Percentiles rank a stretch among this genome's conserved stretches.
phyloP scores from a whole-genome alignment of 2,888 invertebrate species.

The Dendrolimus houi region DNA sequence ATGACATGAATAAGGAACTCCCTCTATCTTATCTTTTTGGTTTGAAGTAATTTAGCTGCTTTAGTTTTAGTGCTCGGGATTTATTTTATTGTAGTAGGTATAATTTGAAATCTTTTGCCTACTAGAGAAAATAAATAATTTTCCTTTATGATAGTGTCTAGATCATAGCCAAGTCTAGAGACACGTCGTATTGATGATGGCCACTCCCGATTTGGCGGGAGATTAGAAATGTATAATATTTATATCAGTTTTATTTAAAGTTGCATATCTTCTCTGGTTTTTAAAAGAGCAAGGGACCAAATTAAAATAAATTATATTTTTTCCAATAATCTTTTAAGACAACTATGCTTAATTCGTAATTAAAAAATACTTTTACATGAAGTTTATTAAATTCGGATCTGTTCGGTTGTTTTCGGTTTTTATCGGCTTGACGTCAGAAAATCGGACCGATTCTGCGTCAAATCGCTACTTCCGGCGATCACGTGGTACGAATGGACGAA shows the following conservation, averaged over 20 bases:
- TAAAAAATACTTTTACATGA: conserved; percentile 27
- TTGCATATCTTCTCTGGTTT: neutral
- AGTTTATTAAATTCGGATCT: conserved; percentile 32
- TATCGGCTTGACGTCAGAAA: conserved; percentile 69
- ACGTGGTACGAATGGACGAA: conserved; percentile 66
- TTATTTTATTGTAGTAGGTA: too few relatives aligned
- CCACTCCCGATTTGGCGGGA: conserved; percentile 69
- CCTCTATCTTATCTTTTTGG: too few relatives aligned
- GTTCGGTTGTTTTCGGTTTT: conserved; percentile 46
- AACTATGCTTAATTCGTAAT: neutral
- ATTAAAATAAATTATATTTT: neutral
- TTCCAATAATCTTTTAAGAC: neutral
- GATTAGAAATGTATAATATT: conserved; percentile 32
- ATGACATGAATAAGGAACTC: too few relatives aligned
- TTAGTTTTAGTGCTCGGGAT: too few relatives aligned
- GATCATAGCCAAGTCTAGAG: conserved; percentile 45
- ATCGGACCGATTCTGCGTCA: conserved; percentile 63
- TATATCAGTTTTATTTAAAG: conserved; percentile 6
- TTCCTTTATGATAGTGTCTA: conserved; percentile 35
- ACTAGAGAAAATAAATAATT: conserved; percentile 10
- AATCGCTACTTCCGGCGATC: conserved; percentile 66
- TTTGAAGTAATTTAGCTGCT: too few relatives aligned
- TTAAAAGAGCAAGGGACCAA: too few relatives aligned
- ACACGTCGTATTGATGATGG: conserved; percentile 69
- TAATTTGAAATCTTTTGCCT: neutral